These are phyloP conservation scores for Platichthys flesus DNA, from an alignment of 2,113 vertebrate species.

Conservation along the genomic window DNA sequence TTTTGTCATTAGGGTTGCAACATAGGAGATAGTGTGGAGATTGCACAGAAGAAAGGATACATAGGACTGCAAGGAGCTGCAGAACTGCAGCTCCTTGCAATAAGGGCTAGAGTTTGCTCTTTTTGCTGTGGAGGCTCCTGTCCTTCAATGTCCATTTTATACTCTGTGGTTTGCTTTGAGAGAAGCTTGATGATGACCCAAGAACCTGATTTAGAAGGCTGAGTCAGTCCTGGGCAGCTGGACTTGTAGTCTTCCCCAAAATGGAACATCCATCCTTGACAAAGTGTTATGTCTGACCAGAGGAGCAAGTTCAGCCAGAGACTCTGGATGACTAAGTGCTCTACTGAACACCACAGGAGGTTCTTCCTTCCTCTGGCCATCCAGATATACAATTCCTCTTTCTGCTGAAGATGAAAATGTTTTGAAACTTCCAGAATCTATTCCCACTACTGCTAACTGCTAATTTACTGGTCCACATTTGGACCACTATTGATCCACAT, in stretches of 20 bases:
- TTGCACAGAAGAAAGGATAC: too few relatives aligned
- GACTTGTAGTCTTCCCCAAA: not conserved
- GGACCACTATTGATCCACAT: too few relatives aligned
- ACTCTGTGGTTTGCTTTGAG: not conserved
- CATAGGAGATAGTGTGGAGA: too few relatives aligned
- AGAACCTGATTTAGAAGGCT: not conserved
- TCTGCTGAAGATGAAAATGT: not conserved
- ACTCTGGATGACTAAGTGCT: not conserved
- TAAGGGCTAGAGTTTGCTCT: not conserved
- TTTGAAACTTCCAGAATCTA: not conserved
- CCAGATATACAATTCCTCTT: not conserved
- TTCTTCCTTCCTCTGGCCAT: not conserved
- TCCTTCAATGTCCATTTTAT: not conserved
- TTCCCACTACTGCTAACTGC: not conserved
- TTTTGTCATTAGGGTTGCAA: too few relatives aligned
- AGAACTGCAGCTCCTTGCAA: not conserved
- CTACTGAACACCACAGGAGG: not conserved
- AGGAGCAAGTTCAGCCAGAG: not conserved
- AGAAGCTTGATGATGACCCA: not conserved
- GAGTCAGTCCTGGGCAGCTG: not conserved
- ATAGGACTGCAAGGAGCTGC: too few relatives aligned
- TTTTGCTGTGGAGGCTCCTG: not conserved
- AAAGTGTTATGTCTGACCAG: not conserved
- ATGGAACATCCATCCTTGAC: not conserved
- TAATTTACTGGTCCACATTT: not conserved